phyloP scores from a whole-genome alignment of 2,113 vertebrate genomes.

The Stegostoma tigrinum region DNA sequence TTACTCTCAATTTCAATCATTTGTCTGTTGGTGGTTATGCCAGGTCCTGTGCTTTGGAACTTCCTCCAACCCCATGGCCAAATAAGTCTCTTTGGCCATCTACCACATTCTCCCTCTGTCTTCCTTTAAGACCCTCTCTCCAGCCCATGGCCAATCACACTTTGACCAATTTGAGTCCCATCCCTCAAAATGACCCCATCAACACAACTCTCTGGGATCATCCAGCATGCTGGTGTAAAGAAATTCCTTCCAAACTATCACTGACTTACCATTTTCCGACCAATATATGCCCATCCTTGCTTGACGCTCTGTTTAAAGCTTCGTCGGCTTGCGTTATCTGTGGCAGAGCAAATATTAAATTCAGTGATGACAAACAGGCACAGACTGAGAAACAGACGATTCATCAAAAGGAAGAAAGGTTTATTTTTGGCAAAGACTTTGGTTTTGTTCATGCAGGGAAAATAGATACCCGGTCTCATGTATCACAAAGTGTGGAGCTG shows the following conservation, averaged over 20 bases:
- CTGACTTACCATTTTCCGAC: slow-evolving; percentile 82
- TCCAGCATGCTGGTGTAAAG: no score
- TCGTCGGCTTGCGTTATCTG: slow-evolving; percentile 77
- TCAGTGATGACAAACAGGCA: background rate
- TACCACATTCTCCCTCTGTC: background rate
- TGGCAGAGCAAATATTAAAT: slow-evolving; percentile 39
- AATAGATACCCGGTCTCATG: no score
- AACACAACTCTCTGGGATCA: background rate
- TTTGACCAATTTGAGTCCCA: background rate
- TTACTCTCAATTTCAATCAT: background rate
- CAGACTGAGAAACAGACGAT: background rate
- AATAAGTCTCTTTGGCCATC: background rate
- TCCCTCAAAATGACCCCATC: background rate
- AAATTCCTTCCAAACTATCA: no score
- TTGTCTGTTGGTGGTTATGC: background rate
- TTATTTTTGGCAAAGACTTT: background rate
- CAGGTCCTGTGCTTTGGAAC: background rate
- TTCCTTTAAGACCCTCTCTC: background rate
- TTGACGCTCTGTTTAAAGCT: slow-evolving; percentile 70
- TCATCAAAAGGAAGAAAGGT: background rate
- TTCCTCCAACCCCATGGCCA: no score
- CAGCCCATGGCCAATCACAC: background rate
- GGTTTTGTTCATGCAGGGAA: background rate
- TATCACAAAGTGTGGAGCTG: no score
- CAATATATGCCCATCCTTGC: slow-evolving; percentile 85